Base-by-base conservation (phyloP, 2,888 invertebrate species). In the Graphium colonna region DNA sequence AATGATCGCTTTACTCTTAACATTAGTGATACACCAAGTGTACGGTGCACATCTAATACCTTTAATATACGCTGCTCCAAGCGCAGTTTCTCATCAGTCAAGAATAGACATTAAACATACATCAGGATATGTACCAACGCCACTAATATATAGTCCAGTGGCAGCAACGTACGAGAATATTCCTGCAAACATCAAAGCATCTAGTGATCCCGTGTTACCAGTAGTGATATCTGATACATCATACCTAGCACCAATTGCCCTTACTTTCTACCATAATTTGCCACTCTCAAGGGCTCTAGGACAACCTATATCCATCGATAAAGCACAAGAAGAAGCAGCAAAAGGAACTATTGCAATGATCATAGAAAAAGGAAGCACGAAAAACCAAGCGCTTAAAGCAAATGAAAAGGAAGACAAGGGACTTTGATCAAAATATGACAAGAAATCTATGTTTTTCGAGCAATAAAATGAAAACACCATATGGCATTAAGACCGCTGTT, bases 11-110 rank as follows among this genome's bases (percentile, higher is more conserved):
- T 58, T 73, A 65, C 60, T 81, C 58, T 65, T 79, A 53, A 46
- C 79, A 33, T 58, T 71, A 58, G 68, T 67, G 16, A 51, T 74
- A 58, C 67, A 62, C 53, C 55, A 62, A 60, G 73, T 71, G 48
- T 66, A 67, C 51, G 66, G 77, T 63, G 13, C 45, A 5, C 75
- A 85, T 61, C 39, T 77, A 21, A 62, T 69, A 42, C 82, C 82
- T 42, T 47, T 84, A 7, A 79, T 86, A 60, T 80, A 84, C 59
- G 77, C 83, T 13, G 86, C 90, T 21, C 91, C 91, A 1, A 90
- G 90, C 64, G 85, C 91, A 40, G 90, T 91, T 16, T 91, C 91
- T 1, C 90, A 90, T 67, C 91, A 92, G 68, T 91, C 91, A 47
- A 82, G 91, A 46, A 79, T 91, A 48, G 88, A 91, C 60, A 86